phyloP scores from a whole-genome alignment of 2,113 vertebrate genomes.

The Phylloscopus trochilus region DNA sequence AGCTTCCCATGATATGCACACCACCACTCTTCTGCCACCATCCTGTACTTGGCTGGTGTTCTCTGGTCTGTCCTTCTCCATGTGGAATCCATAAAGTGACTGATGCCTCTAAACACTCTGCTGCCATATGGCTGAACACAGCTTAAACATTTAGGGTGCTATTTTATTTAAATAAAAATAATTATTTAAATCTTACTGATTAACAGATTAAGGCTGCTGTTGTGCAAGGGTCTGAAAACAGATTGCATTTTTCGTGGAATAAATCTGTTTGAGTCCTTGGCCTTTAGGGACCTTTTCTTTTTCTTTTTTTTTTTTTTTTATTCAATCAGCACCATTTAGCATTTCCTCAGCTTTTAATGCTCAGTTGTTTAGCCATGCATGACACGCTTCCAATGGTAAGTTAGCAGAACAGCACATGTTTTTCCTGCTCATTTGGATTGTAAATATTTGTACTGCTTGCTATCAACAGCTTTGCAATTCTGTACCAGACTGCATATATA shows the following conservation, averaged over 20 bases:
- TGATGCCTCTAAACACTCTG: background rate
- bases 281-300: background rate
- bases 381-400: background rate
- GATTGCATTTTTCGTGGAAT: background rate
- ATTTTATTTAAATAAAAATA: background rate
- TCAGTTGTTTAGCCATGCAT: background rate
- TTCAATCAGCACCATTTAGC: constrained; percentile 10
- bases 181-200: background rate
- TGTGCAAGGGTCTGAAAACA: background rate
- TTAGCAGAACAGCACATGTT: background rate
- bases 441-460: constrained; percentile 38
- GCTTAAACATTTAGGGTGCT: background rate
- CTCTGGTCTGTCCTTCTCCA: background rate
- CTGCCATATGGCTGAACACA: background rate
- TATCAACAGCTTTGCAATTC: constrained; percentile 18
- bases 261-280: background rate
- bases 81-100: background rate
- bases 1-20: background rate
- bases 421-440: constrained; percentile 26
- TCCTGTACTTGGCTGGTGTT: background rate
- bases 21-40: background rate
- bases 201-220: background rate
- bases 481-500: background rate
- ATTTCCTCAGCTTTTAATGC: constrained; percentile 17
- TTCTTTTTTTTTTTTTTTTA: background rate